Percentiles rank a stretch among this genome's conserved stretches.
These are phyloP conservation scores for Synergus gifuensis DNA, from an alignment of 2,888 invertebrate genomes.

Conservation along the genomic window DNA sequence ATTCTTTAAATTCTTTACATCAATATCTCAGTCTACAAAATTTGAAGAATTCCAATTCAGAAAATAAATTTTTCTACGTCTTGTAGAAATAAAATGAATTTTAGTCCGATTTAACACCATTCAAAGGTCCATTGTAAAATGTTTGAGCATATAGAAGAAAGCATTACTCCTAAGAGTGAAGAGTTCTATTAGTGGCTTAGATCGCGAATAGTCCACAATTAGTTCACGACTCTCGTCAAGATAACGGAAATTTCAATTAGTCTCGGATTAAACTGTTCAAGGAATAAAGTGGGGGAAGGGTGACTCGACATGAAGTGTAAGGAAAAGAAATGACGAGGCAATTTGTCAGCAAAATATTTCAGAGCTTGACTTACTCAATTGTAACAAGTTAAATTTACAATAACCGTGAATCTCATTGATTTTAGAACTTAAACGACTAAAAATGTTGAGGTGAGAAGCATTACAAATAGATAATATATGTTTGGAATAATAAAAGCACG, in stretches of 20 bases:
- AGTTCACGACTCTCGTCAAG: slow-evolving; percentile 31
- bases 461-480: neutral
- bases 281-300: slow-evolving; percentile 9
- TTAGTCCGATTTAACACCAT: too few relatives aligned
- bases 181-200: slow-evolving; percentile 23
- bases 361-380: neutral
- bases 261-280: slow-evolving; percentile 38
- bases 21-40: neutral
- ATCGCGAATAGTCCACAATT: slow-evolving; percentile 37
- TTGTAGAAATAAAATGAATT: too few relatives aligned
- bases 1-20: neutral
- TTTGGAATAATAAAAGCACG: slow-evolving; percentile 11
- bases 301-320: slow-evolving; percentile 1
- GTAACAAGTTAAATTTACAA: neutral
- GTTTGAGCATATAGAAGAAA: neutral
- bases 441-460: neutral
- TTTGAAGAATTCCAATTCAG: neutral
- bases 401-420: neutral
- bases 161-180: slow-evolving; percentile 36
- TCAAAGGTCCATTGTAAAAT: neutral
- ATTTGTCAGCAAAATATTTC: slow-evolving; percentile 5
- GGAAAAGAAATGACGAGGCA: neutral
- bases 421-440: neutral
- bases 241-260: slow-evolving; percentile 40
- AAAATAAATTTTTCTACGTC: too few relatives aligned